These are phyloP conservation scores for Oxygymnocypris stewartii DNA, from an alignment of 2,113 vertebrate species.

Conservation along the genomic window DNA sequence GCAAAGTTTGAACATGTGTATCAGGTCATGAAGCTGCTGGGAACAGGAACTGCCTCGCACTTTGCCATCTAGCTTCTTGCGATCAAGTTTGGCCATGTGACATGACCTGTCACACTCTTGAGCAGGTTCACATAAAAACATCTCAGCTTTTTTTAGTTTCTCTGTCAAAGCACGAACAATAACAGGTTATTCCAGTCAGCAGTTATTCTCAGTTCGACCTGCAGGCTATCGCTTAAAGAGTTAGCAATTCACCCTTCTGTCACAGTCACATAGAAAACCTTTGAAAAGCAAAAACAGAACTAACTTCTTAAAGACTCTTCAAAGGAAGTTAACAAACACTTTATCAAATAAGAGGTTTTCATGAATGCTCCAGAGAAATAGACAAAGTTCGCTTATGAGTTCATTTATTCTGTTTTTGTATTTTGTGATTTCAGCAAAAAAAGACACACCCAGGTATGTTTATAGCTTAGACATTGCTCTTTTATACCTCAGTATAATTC, in stretches of 20 bases:
- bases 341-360: neutral
- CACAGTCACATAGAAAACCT: neutral
- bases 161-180: slow-evolving; percentile 32
- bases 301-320: neutral
- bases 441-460: neutral
- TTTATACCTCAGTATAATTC: neutral
- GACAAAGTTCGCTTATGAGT: neutral
- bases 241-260: slow-evolving; percentile 1
- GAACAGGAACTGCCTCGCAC: slow-evolving; percentile 52
- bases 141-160: slow-evolving; percentile 26
- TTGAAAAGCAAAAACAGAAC: slow-evolving; percentile 19
- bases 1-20: slow-evolving; percentile 27
- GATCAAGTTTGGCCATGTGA: slow-evolving; percentile 59
- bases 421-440: neutral
- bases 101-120: slow-evolving; percentile 26
- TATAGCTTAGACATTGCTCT: neutral
- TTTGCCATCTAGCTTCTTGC: slow-evolving; percentile 18
- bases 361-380: neutral
- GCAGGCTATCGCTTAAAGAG: slow-evolving; percentile 6
- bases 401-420: neutral
- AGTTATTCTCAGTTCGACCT: slow-evolving; percentile 21
- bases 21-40: slow-evolving; percentile 37
- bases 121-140: slow-evolving; percentile 42
- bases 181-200: slow-evolving; percentile 42
- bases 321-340: neutral